Base-by-base conservation (phyloP, 2,888 invertebrate genomes). In the Colostygia pectinataria region DNA sequence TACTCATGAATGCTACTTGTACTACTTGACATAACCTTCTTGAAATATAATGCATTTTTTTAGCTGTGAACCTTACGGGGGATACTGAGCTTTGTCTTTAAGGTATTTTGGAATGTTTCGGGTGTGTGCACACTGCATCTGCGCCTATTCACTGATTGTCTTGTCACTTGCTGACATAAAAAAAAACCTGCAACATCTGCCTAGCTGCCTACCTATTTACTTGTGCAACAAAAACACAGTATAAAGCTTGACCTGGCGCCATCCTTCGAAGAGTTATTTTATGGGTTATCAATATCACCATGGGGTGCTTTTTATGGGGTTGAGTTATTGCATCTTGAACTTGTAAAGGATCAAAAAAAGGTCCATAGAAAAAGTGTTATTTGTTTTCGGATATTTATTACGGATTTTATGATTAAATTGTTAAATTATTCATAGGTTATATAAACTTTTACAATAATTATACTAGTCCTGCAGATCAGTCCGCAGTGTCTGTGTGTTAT, bases 1-100 rank as follows among this genome's bases (percentile, higher is more conserved):
- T n/a, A n/a, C 60, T 90, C 91, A 41, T 90, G 81, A 34, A 91
- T 87, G 57, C 90, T 91, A 51, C 88, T 90, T 0, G 90, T 87
- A 48, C 91, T 91, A 39, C 79, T 91, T 0, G 91, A 91, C 43
- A 91, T 88, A 18, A 80, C 58, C 70, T 73, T 61, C 71, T 70
- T 2, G 74, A 65, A 47, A 56, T 68, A 2, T 74, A 74, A 1
- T 63, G 53, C 4, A 74, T 74, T 45, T 70, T 66, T 53, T 50
- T 67, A 15, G 38, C 52, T 2, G 45, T 66, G 18, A 56, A 68
- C 62, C 88, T 78, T 1, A 75, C 70, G 1, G 91, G 91, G 1
- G 90, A 90, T 0, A 87, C 82, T 1, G 90, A 91, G 36, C 66
- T 83, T 65, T 90, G 90, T 42, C 90, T 66, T 68, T 84, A 85